phyloP scores from a whole-genome alignment of 2,888 invertebrate species.

The Corbicula japonica region DNA sequence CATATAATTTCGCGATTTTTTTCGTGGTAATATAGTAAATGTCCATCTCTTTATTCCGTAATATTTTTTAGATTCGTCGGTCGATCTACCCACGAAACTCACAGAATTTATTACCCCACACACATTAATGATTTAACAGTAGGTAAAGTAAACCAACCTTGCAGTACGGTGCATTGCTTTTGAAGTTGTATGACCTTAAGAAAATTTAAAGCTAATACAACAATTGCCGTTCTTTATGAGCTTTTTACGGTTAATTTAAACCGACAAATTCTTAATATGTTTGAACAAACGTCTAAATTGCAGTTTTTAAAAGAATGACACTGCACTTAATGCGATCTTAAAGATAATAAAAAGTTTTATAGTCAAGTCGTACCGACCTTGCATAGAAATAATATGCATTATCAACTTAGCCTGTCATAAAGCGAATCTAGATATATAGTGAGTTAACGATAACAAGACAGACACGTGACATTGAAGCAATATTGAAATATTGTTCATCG shows the following conservation, averaged over 20 bases:
- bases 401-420: background rate
- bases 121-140: background rate
- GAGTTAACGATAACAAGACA: background rate
- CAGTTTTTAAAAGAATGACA: slow-evolving; percentile 1
- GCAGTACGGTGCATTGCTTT: background rate
- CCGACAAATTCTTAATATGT: slow-evolving; percentile 12
- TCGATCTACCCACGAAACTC: background rate
- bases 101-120: background rate
- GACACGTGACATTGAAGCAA: background rate
- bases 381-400: no score
- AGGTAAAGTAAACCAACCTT: background rate
- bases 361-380: no score
- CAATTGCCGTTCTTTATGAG: slow-evolving; percentile 3
- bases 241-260: slow-evolving; percentile 10
- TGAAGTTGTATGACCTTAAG: background rate
- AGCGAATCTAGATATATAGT: background rate
- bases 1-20: no score
- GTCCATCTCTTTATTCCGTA: background rate
- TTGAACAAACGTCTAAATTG: slow-evolving; percentile 3
- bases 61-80: no score
- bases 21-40: slow-evolving; percentile 1
- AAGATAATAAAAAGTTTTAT: slow-evolving; percentile 21
- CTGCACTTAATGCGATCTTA: slow-evolving; percentile 11
- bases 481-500: background rate
- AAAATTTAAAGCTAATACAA: slow-evolving; percentile 14